Percentiles rank a stretch among this genome's conserved stretches.
Conservation (phyloP, 2,113 vertebrate genomes). For the Oxyura jamaicensis region DNA sequence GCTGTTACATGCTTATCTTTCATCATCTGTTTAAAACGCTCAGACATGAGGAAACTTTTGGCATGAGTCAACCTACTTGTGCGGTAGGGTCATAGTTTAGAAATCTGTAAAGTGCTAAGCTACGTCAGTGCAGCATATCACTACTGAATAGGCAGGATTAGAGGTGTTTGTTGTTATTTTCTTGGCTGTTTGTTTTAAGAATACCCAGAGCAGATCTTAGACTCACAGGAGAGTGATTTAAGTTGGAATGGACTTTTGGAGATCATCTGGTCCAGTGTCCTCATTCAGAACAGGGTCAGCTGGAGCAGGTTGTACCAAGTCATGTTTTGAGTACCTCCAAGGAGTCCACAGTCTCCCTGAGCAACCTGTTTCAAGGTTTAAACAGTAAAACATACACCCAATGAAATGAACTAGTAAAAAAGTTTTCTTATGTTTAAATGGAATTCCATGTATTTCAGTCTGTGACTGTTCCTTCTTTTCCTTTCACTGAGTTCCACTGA, state of each 20-base stretch:
- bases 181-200: too few relatives aligned
- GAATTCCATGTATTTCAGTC: not conserved
- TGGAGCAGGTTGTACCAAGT: not conserved
- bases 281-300: not conserved
- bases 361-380: not conserved
- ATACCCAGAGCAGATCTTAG: not conserved
- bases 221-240: not conserved
- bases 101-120: not conserved
- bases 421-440: accelerated
- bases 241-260: not conserved
- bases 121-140: not conserved
- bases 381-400: not conserved
- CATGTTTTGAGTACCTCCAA: not conserved
- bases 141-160: not conserved
- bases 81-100: not conserved
- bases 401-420: not conserved
- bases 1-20: not conserved
- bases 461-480: not conserved
- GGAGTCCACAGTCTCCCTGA: not conserved
- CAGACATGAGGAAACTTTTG: not conserved
- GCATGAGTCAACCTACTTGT: not conserved
- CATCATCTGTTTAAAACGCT: not conserved
- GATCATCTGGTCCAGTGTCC: not conserved
- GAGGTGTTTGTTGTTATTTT: not conserved
- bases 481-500: not conserved